Evolutionary conservation across 2,888 invertebrate genomes (phyloP), one percentile per base, ranked within the genome.

Genomic region (Athalia cordata): DNA sequence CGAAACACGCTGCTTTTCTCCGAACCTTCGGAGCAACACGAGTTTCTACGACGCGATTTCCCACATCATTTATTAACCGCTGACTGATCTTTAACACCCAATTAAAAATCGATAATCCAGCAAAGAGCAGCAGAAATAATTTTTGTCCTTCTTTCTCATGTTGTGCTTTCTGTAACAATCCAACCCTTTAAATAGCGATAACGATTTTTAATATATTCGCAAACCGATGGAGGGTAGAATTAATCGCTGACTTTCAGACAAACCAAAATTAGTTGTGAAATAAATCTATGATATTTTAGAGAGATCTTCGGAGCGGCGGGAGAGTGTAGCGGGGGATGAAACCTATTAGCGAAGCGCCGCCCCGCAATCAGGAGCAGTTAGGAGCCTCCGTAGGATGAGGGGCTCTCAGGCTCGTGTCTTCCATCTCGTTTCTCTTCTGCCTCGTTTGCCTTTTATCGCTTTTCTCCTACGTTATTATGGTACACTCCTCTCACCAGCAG

Each of bases 1-100:
- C 86, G 86, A 88, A 88, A 85, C 83, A 82, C 82, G 82, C 82
- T 83, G 84, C 83, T 88, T 88, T 88, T 88, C 88, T 86, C 83
- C 85, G 88, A 88, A 88, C 77, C 77, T 74, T 78, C 45, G 72
- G 57, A 13, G 57, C 9, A 59, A 57, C 8, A 59, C 43, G 45
- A 45, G 11, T 65, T 9, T 43, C 43, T 15, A 52, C 9, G 29
- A 45, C 72, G 72, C 72, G 72, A 72, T 72, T 72, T 72, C 72
- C 72, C 72, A 72, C 57, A 72, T 72, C 57, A 9, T 13, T 72
- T 59, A 68, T 55, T n/a, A n/a, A 55, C 55, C 55, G 29, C 29
- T 29, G 29, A 29, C 29, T 29, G 29, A 29, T 29, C 29, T 29
- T 29, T 29, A 29, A 29, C 29, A 29, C 29, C 29, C 29, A 29